phyloP scores from a whole-genome alignment of 2,797 vertebrate species.

The Gymnothorax reevesii region DNA sequence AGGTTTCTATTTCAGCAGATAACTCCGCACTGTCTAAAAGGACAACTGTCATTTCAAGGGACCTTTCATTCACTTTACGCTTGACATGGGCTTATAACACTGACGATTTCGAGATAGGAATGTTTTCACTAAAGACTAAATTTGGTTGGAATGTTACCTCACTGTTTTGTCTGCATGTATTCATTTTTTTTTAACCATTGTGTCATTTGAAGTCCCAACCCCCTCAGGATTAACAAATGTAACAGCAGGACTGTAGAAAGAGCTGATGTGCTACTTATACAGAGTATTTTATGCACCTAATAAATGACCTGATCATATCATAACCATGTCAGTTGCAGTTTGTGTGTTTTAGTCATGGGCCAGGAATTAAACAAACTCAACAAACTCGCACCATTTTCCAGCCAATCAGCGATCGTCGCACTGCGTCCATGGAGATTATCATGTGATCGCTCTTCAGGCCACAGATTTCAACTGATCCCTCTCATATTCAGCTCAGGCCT shows the following conservation, averaged over 20 bases:
- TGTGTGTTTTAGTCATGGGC: background rate
- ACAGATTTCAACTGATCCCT: too few species aligned
- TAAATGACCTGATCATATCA: background rate
- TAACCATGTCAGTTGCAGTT: background rate
- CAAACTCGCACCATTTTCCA: background rate
- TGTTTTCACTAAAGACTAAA: background rate
- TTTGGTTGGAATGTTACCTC: background rate
- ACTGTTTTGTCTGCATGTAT: background rate
- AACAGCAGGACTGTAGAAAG: background rate
- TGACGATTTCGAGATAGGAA: background rate
- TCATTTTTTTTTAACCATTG: background rate
- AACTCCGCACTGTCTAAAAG: background rate
- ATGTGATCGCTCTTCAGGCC: too few species aligned
- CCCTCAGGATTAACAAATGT: background rate
- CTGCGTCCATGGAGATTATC: too few species aligned
- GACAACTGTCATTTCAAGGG: background rate
- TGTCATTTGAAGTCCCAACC: background rate
- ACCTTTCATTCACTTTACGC: background rate
- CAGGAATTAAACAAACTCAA: background rate
- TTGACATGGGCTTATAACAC: background rate
- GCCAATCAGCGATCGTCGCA: background rate
- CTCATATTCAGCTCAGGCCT: too few species aligned
- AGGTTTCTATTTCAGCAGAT: background rate
- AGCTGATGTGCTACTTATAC: background rate
- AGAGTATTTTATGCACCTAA: background rate